Base-by-base conservation (phyloP, 1,140 invertebrate species). In the Neodiprion lecontei region DNA sequence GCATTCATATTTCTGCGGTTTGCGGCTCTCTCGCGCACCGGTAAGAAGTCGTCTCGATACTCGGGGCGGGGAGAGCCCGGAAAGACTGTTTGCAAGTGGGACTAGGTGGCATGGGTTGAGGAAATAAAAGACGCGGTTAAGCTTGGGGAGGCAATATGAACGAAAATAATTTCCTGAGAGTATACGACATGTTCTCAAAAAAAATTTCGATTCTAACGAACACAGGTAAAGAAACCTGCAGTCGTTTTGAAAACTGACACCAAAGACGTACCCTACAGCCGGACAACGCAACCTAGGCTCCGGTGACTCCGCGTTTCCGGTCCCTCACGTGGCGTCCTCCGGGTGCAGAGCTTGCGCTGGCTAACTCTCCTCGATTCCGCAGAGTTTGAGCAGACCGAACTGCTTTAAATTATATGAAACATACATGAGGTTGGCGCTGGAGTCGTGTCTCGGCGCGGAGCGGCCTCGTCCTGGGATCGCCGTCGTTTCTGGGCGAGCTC, bases 1-100 rank as follows among this genome's bases (percentile, higher is more conserved):
- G 86, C 88, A 89, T 89, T 89, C 87, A 87, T 88, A 87, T 89
- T 88, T 89, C 84, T 83, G 82, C 79, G 84, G 83, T 84, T 82
- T 84, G 79, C 82, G 78, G 79, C 67, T 79, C 79, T 78, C 80
- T 76, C 82, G 53, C 67, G n/a, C 79, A 77, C 72, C 74, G 73
- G 78, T 80, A 85, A 85, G 81, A 86, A 82, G 79, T 75, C 79
- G 74, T 72, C 72, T 53, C 48, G 73, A 21, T 65, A 14, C 61
- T 21, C 61, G 67, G 75, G 28, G 28, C 28, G 2, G 28, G 2
- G 1, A 5, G 28, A 40, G 28, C 28, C 1, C 28, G 5, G 28
- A 69, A 76, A 74, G 73, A 77, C 14, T 72, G 72, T 75, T 75
- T 71, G 75, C 75, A 77, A 79, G 79, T 78, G 77, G 77, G 77